Evolutionary conservation across 1,140 invertebrate genomes (phyloP), one percentile per base, ranked within the genome.

Genomic region (Drosophila paulistorum): DNA sequence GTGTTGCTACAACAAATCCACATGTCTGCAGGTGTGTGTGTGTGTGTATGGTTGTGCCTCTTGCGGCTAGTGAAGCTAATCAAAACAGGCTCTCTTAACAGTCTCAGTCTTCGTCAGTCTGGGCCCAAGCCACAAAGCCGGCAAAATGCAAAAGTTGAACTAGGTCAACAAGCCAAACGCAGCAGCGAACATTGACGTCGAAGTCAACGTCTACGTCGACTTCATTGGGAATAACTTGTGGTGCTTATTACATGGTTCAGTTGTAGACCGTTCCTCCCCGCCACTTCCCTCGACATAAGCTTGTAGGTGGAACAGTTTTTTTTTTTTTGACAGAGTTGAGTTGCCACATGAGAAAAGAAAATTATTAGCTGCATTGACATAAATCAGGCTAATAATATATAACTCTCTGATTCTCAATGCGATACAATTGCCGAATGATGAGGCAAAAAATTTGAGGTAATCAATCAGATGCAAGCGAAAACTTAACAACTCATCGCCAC

Each of bases 61-160:
- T 61, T 71, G 69, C 42, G 68, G 70, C 84, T 84, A 75, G 74
- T 71, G 68, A 73, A 80, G 84, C 84, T 89, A 89, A 89, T 89
- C 84, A 89, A 89, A 89, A 89, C 81, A 81, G 84, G 84, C 84
- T 89, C 74, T 78, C 67, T 60, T 54, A 65, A 70, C 71, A 75
- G 65, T 51, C 42, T 55, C 11, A 30, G 30, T 35, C 67, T 65
- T 37, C 35, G 35, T 37, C 67, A 2, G 35, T 72, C 71, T 74
- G 55, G 58, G 65, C 23, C 73, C 63, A n/a, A 33, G 58, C 60
- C 73, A 71, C 68, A 66, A 71, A 71, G 87, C 87, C 87, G 87
- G 87, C 87, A 90, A 90, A 89, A 90, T 90, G 82, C 82, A 90
- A 90, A 90, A 90, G 82, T 90, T 90, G 87, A 90, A 90, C 87